Conservation (phyloP, 2,113 vertebrate genomes). For the Pseudorhombus dupliciocellatus region DNA sequence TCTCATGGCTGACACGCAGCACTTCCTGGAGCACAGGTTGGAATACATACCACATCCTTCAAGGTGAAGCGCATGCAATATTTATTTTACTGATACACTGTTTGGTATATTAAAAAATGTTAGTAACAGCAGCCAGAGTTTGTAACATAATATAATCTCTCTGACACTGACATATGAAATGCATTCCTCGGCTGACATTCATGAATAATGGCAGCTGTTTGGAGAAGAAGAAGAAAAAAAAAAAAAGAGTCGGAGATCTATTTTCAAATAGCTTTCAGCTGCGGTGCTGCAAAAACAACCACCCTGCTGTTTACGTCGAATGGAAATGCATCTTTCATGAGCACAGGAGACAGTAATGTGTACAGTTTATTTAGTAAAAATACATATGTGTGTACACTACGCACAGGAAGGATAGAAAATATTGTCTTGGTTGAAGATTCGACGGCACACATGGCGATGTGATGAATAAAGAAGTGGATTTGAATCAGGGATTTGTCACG, state of each 20-base stretch:
- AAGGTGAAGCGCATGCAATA: slow-evolving; percentile 70
- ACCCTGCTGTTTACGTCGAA: slow-evolving; percentile 48
- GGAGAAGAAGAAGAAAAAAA: slow-evolving; percentile 58
- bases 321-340: slow-evolving; percentile 54
- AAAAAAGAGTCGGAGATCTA: slow-evolving; percentile 66
- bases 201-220: slow-evolving; percentile 76
- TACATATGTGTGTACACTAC: not conserved
- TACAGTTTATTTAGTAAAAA: slow-evolving; percentile 30
- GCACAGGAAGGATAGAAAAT: not conserved
- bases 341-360: slow-evolving; percentile 19
- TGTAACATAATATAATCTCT: slow-evolving; percentile 72
- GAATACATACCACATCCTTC: slow-evolving; percentile 65
- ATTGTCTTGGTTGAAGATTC: not conserved
- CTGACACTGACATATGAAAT: slow-evolving; percentile 73
- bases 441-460: slow-evolving; percentile 1
- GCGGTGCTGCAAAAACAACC: slow-evolving; percentile 52
- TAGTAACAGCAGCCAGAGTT: slow-evolving; percentile 60
- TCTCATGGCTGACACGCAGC: slow-evolving; percentile 42
- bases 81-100: slow-evolving; percentile 68
- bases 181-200: slow-evolving; percentile 67
- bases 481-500: not conserved
- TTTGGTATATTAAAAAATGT: slow-evolving; percentile 54
- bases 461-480: slow-evolving; percentile 8
- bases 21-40: slow-evolving; percentile 59
- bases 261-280: slow-evolving; percentile 71